A percentile compares a stretch with the other conserved stretches of the same genome.
Conservation (phyloP, 2,888 invertebrate genomes). For the Quadriops clusia region DNA sequence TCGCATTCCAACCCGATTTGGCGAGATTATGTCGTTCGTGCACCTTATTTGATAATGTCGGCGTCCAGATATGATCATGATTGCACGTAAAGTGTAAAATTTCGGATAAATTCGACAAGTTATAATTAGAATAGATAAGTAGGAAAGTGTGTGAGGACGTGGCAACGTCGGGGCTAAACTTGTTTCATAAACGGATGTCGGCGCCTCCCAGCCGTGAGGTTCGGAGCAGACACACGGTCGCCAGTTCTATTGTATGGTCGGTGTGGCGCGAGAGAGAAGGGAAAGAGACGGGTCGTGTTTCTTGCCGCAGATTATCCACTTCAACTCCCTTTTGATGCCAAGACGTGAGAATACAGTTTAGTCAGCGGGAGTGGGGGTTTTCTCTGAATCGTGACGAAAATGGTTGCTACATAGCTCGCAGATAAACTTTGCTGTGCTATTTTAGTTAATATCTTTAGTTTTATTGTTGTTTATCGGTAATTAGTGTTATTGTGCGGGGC, state of each 20-base stretch:
- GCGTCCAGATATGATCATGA: not conserved
- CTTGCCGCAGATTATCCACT: not conserved
- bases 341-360: constrained; percentile 55
- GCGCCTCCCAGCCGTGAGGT: constrained; percentile 33
- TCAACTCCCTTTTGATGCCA: constrained; percentile 42
- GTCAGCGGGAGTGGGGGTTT: constrained; percentile 39
- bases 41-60: constrained; percentile 1
- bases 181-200: constrained; percentile 64
- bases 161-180: constrained; percentile 54
- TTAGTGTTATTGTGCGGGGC: constrained; percentile 10
- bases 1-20: constrained; percentile 33
- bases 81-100: not conserved
- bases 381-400: constrained; percentile 40
- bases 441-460: constrained; percentile 28
- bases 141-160: constrained; percentile 7
- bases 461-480: constrained; percentile 11
- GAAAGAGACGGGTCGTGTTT: constrained; percentile 11
- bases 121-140: not conserved
- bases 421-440: constrained; percentile 32
- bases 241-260: constrained; percentile 1
- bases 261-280: constrained; percentile 9
- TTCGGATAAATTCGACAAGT: not conserved
- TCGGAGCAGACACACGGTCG: constrained; percentile 36
- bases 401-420: constrained; percentile 45
- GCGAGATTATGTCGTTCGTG: constrained; percentile 1